Evolutionary conservation across 1,140 invertebrate species (phyloP).

Genomic region (Helicoverpa zea): DNA sequence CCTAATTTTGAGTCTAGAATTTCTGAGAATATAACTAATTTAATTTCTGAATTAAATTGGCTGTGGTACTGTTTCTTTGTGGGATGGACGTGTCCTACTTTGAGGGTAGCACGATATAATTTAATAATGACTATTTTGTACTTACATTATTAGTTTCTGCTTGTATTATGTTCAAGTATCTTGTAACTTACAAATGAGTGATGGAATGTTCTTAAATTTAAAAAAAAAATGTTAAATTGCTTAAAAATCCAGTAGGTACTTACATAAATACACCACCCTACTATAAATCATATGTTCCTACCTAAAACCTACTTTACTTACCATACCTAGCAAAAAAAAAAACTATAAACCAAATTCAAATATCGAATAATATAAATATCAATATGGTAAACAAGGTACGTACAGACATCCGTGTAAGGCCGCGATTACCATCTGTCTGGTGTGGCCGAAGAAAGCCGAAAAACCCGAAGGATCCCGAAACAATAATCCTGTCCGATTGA

Average conservation of each 20-base stretch:
- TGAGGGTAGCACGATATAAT: neutral
- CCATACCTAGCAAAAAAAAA: neutral
- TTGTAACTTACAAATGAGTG: no score
- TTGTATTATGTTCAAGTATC: no score
- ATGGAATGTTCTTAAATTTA: no score
- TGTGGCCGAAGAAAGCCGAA: constrained; percentile 32
- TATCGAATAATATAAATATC: constrained; percentile 44
- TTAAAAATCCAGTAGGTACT: no score
- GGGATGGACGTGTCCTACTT: constrained; percentile 4
- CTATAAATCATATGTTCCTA: no score
- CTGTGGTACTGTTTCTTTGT: constrained; percentile 19
- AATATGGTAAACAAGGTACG: constrained; percentile 38
- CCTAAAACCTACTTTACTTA: no score
- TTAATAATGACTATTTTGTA: neutral
- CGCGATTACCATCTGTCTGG: constrained; percentile 49
- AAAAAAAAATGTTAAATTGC: no score
- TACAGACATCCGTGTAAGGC: constrained; percentile 31
- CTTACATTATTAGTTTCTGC: no score
- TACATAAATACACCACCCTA: no score
- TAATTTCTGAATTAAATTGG: constrained; percentile 13
- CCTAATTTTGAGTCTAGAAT: constrained; percentile 28
- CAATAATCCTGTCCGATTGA: constrained; percentile 50
- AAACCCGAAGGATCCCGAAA: constrained; percentile 21
- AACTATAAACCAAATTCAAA: neutral
- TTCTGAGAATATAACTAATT: constrained; percentile 25